Evolutionary conservation across 1,140 invertebrate genomes (phyloP).

Genomic region (Hycleus phaleratus): DNA sequence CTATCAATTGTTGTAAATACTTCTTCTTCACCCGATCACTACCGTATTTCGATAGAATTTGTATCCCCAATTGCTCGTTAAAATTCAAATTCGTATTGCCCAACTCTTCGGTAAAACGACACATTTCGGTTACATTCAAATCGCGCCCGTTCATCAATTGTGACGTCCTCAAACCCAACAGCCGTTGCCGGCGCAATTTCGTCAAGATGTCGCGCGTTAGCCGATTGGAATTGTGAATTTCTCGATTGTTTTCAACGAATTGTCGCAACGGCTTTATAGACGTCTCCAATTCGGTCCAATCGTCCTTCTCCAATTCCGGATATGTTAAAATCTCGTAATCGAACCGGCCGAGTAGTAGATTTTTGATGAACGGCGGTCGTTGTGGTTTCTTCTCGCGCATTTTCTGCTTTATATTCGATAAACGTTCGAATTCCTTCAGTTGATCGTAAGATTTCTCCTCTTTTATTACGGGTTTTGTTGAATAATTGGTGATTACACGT

Average conservation of each 20-base stretch:
- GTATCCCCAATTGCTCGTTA: conserved; percentile 42
- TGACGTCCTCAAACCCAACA: conserved; percentile 39
- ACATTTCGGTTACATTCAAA: conserved; percentile 49
- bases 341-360: conserved; percentile 51
- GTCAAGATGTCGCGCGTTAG: conserved; percentile 9
- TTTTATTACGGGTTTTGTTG: conserved; percentile 10
- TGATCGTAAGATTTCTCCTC: conserved; percentile 18
- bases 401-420: conserved; percentile 27
- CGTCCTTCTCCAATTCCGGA: conserved; percentile 58
- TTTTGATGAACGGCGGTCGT: conserved; percentile 52
- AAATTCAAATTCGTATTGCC: conserved; percentile 42
- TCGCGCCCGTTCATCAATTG: conserved; percentile 42
- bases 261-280: no score
- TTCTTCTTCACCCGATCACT: conserved; percentile 41
- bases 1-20: conserved; percentile 44
- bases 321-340: conserved; percentile 54
- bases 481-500: neutral
- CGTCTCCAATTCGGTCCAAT: conserved; percentile 26
- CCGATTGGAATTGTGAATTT: neutral
- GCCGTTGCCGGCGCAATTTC: conserved; percentile 3
- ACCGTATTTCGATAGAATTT: conserved; percentile 42
- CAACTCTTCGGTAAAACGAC: conserved; percentile 48
- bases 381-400: conserved; percentile 37
- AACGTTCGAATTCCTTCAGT: conserved; percentile 24
- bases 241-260: neutral